phyloP scores from a whole-genome alignment of 2,113 vertebrate species.

The Diphyllodes magnificus region DNA sequence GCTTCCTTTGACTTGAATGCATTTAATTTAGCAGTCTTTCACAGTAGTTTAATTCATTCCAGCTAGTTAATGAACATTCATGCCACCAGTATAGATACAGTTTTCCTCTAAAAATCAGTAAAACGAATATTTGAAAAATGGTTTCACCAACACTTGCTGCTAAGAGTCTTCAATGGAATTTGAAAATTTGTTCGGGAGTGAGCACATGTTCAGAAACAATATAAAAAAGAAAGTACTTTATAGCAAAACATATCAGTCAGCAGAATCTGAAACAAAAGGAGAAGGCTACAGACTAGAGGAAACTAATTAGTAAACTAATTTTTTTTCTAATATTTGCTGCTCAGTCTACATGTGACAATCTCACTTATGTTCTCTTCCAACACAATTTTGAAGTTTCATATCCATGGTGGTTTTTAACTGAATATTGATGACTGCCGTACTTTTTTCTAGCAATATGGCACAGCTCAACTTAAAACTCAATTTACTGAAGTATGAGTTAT shows the following conservation, averaged over 20 bases:
- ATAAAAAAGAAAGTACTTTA: not conserved
- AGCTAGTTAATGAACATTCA: not conserved
- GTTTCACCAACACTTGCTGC: not conserved
- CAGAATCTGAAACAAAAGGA: not conserved
- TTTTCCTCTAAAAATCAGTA: not conserved
- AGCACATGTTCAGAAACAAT: not conserved
- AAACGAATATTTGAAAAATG: not conserved
- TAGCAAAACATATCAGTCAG: not conserved
- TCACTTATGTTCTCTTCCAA: not conserved
- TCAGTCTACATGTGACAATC: not conserved
- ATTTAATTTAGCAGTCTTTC: slow-evolving; percentile 6
- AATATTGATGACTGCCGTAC: not conserved
- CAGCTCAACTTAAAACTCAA: not conserved
- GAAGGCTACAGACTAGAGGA: not conserved
- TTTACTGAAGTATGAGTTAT: not conserved
- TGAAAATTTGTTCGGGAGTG: not conserved
- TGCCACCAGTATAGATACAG: not conserved
- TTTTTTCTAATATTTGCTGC: not conserved
- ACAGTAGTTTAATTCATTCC: not conserved
- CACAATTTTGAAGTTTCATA: not conserved
- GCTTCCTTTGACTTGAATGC: not conserved
- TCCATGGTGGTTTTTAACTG: not conserved
- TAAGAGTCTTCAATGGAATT: not conserved
- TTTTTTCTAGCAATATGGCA: not conserved
- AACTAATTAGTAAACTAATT: not conserved